These are phyloP conservation scores for Avahi laniger DNA, from an alignment of 2,797 vertebrate genomes.

Conservation along the genomic window DNA sequence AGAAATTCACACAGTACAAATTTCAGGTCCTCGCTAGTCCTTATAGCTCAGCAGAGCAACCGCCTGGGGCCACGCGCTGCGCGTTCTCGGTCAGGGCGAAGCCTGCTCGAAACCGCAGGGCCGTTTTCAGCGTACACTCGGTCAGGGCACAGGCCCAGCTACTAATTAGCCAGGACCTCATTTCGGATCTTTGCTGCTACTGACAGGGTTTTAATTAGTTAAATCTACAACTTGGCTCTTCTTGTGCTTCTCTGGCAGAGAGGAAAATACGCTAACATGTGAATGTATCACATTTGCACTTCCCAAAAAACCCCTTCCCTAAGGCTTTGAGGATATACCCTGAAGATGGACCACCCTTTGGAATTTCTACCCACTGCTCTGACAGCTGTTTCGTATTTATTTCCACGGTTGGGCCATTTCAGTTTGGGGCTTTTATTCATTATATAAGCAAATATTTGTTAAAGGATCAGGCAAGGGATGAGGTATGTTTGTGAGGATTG, in stretches of 20 bases:
- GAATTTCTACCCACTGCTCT: constrained; percentile 41
- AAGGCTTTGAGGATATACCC: neutral
- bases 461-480: constrained; percentile 49
- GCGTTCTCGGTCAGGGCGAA: neutral
- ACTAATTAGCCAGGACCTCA: neutral
- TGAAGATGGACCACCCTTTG: neutral
- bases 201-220: constrained; percentile 38
- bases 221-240: constrained; percentile 11
- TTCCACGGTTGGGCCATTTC: constrained; percentile 46
- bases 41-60: neutral
- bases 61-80: rapidly evolving
- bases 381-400: constrained; percentile 66
- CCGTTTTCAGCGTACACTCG: neutral
- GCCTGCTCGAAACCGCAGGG: rapidly evolving
- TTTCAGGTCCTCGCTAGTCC: neutral
- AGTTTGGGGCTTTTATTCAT: constrained; percentile 61
- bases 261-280: neutral
- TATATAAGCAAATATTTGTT: constrained; percentile 70
- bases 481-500: constrained; percentile 57
- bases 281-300: neutral
- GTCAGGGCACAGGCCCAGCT: neutral
- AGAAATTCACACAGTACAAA: neutral
- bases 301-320: neutral
- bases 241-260: constrained; percentile 30
- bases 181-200: constrained; percentile 23